A percentile compares a stretch with the other conserved stretches of the same genome.
These are phyloP conservation scores for Morphnarchus princeps DNA, from an alignment of 2,113 vertebrate genomes.

Conservation along the genomic window DNA sequence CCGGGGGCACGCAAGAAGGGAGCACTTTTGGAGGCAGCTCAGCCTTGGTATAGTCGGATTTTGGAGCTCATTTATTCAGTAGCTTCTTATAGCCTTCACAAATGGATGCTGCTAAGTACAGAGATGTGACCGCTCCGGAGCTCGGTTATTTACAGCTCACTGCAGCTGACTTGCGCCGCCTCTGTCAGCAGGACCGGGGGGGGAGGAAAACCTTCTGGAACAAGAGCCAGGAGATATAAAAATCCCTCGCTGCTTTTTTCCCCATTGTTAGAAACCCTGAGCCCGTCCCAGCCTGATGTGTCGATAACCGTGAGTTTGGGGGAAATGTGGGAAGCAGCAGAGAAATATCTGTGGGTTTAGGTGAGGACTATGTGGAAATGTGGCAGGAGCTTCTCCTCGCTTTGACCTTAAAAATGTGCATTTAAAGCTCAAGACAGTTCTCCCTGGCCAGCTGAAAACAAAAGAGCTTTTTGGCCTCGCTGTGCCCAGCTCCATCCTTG, in stretches of 20 bases:
- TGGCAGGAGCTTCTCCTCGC: neutral
- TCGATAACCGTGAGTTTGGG: rapidly evolving
- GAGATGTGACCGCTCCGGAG: neutral
- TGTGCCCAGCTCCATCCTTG: neutral
- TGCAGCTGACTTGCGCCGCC: slow-evolving; percentile 11
- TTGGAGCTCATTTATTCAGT: neutral
- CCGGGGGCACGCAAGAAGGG: rapidly evolving
- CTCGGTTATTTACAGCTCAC: slow-evolving; percentile 4
- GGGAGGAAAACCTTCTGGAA: neutral
- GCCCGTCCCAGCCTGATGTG: neutral
- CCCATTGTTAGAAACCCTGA: neutral
- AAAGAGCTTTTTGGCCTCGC: neutral
- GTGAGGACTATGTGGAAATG: rapidly evolving
- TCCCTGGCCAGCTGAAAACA: neutral
- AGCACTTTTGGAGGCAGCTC: neutral
- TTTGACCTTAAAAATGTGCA: neutral
- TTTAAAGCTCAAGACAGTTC: neutral
- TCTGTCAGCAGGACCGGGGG: neutral
- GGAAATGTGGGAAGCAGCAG: neutral
- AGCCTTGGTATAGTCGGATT: neutral
- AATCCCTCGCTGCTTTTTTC: neutral
- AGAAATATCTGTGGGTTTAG: neutral
- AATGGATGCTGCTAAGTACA: neutral
- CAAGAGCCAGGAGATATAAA: neutral
- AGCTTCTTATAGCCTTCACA: neutral